Evolutionary conservation across 2,113 vertebrate species (phyloP).

Genomic region (Fulmarus glacialis): DNA sequence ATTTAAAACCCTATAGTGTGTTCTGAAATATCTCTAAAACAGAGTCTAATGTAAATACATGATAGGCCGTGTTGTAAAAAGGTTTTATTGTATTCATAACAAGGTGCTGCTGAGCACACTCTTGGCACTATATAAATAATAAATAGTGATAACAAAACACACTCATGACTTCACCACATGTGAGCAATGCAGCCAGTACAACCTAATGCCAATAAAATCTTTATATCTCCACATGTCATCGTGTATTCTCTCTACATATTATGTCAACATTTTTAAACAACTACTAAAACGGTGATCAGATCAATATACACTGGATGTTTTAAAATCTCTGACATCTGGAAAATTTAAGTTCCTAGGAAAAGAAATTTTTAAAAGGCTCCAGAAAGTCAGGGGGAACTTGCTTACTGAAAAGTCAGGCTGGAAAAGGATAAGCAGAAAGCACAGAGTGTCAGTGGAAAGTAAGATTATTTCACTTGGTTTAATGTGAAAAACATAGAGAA

Average conservation of each 20-base stretch:
- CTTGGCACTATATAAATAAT: constrained; percentile 16
- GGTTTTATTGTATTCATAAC: not conserved
- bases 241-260: not conserved
- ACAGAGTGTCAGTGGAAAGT: not conserved
- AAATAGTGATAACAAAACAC: not conserved
- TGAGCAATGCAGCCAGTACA: not conserved
- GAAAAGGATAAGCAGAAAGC: not conserved
- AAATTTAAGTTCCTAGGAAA: not conserved
- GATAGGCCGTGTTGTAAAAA: not conserved
- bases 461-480: not conserved
- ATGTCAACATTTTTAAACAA: not conserved
- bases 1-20: not conserved
- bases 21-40: not conserved
- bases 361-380: not conserved
- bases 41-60: not conserved
- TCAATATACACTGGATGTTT: not conserved
- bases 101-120: not conserved
- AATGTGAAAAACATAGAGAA: constrained; percentile 31
- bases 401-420: not conserved
- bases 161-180: not conserved
- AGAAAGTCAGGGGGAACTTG: not conserved
- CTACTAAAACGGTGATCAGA: not conserved
- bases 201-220: not conserved
- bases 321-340: not conserved
- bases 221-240: not conserved